Percentiles rank a stretch among this genome's conserved stretches.
Conservation (phyloP, 2,113 vertebrate genomes). For the Theristicus caerulescens region DNA sequence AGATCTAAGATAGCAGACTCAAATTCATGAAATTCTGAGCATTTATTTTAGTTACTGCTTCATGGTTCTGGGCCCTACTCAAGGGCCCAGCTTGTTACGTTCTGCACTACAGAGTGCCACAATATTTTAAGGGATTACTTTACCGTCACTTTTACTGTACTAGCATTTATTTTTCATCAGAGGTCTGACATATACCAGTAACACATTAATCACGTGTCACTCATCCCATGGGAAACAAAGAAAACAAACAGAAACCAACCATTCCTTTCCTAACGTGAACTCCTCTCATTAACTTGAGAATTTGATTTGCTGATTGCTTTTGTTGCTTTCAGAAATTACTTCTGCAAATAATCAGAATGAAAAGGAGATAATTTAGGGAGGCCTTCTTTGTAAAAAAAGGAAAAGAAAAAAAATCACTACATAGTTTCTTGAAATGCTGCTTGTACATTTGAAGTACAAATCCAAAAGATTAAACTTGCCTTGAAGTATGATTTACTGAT, state of each 20-base stretch:
- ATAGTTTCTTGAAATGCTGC: not conserved
- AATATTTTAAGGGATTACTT: not conserved
- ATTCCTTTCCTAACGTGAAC: not conserved
- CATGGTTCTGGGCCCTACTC: not conserved
- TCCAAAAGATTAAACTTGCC: not conserved
- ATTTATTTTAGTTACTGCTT: not conserved
- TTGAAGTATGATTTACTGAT: not conserved
- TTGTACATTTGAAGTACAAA: not conserved
- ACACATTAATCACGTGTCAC: not conserved
- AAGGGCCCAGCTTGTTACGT: not conserved
- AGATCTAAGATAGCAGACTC: not conserved
- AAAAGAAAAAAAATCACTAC: not conserved
- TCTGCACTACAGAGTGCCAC: not conserved
- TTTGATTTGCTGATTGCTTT: not conserved
- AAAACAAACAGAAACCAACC: not conserved
- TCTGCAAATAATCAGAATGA: not conserved
- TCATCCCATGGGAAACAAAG: not conserved
- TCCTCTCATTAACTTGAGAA: not conserved
- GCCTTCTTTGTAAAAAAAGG: not conserved
- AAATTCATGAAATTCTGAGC: not conserved
- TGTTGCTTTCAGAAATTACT: not conserved
- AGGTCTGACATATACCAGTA: not conserved
- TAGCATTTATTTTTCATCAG: not conserved
- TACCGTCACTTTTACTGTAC: not conserved
- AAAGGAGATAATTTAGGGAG: not conserved